Evolutionary conservation across 1,140 invertebrate genomes (phyloP).

Genomic region (Druon quercuslanigerum): DNA sequence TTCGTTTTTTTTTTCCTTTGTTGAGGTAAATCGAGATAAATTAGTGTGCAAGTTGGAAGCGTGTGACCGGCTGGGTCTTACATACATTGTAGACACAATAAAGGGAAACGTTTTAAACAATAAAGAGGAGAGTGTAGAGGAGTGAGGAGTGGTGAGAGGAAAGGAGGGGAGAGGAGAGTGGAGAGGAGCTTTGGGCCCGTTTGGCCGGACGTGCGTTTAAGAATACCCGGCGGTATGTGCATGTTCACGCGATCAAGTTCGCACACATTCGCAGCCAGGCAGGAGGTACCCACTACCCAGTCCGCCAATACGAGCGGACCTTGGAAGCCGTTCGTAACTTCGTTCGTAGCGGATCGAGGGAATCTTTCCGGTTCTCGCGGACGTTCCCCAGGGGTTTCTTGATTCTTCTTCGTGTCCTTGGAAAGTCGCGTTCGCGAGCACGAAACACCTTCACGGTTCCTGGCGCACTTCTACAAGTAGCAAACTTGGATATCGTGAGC

Average conservation of each 20-base stretch:
- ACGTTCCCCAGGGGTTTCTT: constrained; percentile 62
- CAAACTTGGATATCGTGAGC: constrained; percentile 1
- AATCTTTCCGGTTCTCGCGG: constrained; percentile 75
- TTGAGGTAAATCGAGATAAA: neutral
- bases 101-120: constrained; percentile 66
- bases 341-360: constrained; percentile 72
- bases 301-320: constrained; percentile 59
- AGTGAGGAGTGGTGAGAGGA: no score
- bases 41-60: neutral
- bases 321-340: constrained; percentile 70
- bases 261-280: constrained; percentile 34
- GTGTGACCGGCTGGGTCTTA: neutral
- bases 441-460: constrained; percentile 49
- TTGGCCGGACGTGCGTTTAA: constrained; percentile 66
- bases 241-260: constrained; percentile 43
- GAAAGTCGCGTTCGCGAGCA: constrained; percentile 52
- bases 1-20: neutral
- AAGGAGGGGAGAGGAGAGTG: no score
- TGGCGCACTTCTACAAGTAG: constrained; percentile 33
- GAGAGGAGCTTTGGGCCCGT: constrained; percentile 32
- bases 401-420: constrained; percentile 63
- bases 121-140: constrained; percentile 51
- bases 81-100: constrained; percentile 63
- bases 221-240: constrained; percentile 41
- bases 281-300: neutral